Evolutionary conservation across 37 sponge, comb jelly and placozoan genomes (phyloP).

Genomic region (Agelas oroides): DNA sequence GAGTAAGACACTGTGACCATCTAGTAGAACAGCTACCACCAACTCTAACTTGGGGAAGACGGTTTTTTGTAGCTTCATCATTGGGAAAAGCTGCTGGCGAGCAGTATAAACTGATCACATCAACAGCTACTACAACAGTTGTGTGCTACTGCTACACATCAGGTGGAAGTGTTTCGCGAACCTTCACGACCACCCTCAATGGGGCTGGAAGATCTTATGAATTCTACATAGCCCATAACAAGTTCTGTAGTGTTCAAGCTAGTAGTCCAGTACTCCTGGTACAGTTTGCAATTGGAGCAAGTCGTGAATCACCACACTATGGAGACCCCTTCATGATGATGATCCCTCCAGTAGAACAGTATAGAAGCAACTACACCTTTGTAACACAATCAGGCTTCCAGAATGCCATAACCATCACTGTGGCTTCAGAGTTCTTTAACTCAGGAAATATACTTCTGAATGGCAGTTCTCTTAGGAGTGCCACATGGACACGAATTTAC

Average conservation of each 20-base stretch:
- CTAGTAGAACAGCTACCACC: slow-evolving; percentile 53
- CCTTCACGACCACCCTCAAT: no score
- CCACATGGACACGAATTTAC: slow-evolving; percentile 28
- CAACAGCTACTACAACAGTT: no score
- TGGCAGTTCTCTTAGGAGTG: not conserved
- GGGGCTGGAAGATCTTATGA: no score
- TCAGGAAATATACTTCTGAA: not conserved
- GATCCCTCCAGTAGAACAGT: no score
- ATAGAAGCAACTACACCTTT: no score
- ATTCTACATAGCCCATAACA: not conserved
- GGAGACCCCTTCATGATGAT: slow-evolving; percentile 37
- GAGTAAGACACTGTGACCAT: slow-evolving; percentile 36
- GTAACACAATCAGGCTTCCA: no score
- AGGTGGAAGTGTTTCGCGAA: no score
- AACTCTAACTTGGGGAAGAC: no score
- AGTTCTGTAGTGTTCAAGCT: slow-evolving; percentile 34
- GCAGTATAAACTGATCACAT: no score
- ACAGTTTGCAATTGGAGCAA: slow-evolving; percentile 43
- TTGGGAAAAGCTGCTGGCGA: no score
- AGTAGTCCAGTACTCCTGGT: slow-evolving; percentile 37
- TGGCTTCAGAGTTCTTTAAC: slow-evolving; percentile 8
- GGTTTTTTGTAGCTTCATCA: no score
- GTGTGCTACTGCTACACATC: no score
- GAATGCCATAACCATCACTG: slow-evolving; percentile 29
- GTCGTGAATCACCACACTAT: slow-evolving; percentile 52